A percentile compares a stretch with the other conserved stretches of the same genome.
Conservation (phyloP, 30 jellyfish, hydroid and myxozoan species). For the Sanderia malayensis region DNA sequence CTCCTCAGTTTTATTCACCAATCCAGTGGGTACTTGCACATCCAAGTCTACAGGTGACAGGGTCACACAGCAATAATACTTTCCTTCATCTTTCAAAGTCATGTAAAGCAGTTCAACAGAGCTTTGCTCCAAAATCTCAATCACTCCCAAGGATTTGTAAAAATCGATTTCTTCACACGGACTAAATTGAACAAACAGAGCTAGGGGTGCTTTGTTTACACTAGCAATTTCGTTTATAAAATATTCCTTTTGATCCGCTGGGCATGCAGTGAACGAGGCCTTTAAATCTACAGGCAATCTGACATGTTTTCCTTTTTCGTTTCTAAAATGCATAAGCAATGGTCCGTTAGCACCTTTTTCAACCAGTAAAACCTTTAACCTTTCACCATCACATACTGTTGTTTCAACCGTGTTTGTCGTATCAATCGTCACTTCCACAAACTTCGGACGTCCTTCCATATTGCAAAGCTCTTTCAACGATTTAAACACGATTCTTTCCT, state of each 20-base stretch:
- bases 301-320: slow-evolving; percentile 79
- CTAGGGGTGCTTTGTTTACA: slow-evolving; percentile 50
- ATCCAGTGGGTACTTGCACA: slow-evolving; percentile 18
- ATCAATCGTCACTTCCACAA: slow-evolving; percentile 66
- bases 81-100: slow-evolving; percentile 39
- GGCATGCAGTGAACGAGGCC: slow-evolving; percentile 59
- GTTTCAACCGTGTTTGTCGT: slow-evolving; percentile 23
- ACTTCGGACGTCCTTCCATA: slow-evolving; percentile 68
- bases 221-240: slow-evolving; percentile 48
- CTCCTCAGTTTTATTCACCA: slow-evolving; percentile 26
- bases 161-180: slow-evolving; percentile 20
- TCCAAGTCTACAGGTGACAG: slow-evolving; percentile 12
- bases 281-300: slow-evolving; percentile 64
- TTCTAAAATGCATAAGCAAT: slow-evolving; percentile 74
- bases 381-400: slow-evolving; percentile 59
- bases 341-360: slow-evolving; percentile 79
- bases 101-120: slow-evolving; percentile 27
- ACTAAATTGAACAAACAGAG: slow-evolving; percentile 27
- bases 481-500: slow-evolving; percentile 40
- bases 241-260: slow-evolving; percentile 52
- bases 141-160: slow-evolving; percentile 34
- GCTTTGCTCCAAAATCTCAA: slow-evolving; percentile 34
- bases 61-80: slow-evolving; percentile 25
- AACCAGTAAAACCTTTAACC: slow-evolving; percentile 74
- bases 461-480: slow-evolving; percentile 59